Evolutionary conservation across 2,113 vertebrate species (phyloP).

Genomic region (Poicephalus gulielmi): DNA sequence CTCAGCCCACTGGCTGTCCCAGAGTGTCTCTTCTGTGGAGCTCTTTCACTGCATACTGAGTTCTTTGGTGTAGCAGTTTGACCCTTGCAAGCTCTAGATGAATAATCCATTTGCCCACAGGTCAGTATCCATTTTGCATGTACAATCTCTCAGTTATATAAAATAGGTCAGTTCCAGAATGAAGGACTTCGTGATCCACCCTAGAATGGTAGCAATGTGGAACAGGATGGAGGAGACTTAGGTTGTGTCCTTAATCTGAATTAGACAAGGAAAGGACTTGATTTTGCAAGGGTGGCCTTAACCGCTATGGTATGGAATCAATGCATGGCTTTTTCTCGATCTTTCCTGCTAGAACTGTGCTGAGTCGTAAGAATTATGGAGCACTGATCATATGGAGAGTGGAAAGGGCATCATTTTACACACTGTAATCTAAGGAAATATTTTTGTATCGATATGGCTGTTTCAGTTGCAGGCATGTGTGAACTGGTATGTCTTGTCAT

Average conservation of each 20-base stretch:
- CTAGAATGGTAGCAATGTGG: neutral
- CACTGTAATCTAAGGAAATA: neutral
- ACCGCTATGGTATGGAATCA: rapidly evolving
- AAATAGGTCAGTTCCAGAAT: neutral
- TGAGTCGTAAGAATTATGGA: neutral
- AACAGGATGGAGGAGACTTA: neutral
- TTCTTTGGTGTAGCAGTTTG: neutral
- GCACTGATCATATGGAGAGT: neutral
- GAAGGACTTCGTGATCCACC: neutral
- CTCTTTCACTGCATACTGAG: neutral
- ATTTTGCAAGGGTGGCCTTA: neutral
- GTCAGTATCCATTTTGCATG: neutral
- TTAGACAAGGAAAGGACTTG: neutral
- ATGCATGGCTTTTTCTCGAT: neutral
- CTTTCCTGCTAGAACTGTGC: neutral
- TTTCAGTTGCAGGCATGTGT: neutral
- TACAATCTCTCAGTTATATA: neutral
- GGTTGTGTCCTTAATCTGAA: neutral
- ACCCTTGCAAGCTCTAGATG: neutral
- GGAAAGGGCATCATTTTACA: neutral
- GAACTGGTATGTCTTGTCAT: neutral
- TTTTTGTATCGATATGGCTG: neutral
- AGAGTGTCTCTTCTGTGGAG: neutral
- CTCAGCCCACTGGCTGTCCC: neutral
- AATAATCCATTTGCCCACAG: neutral